Evolutionary conservation across 2,797 vertebrate species (phyloP), one percentile per base, ranked within the genome.

Genomic region (Pseudochaenichthys georgianus): DNA sequence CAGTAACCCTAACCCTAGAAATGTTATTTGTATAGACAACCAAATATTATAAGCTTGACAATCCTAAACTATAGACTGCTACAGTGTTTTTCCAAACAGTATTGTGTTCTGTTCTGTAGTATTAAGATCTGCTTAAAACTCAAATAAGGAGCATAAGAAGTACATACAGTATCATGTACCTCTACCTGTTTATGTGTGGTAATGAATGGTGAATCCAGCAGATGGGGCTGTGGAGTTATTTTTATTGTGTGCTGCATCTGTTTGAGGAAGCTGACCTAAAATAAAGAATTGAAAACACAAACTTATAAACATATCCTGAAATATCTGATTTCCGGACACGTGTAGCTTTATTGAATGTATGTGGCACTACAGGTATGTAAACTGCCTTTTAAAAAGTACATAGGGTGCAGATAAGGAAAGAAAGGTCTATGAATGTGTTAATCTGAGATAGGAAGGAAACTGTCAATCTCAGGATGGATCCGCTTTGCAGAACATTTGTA

Each of bases 191-290:
- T 1, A 57, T 2, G 19, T 61, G 43, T 48, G 50, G 70, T 71
- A 41, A 34, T 70, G 11, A 23, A 0, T 0, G 13, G 1, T 59
- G 3, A 4, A 2, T 76, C 91, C 93, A 93, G 86, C 75, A 93
- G 93, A 82, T 77, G 88, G 90, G 0, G 83, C 64, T 84, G 77
- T 76, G 72, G 86, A 54, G 61, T 63, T 64, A 19, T 38, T 1
- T 73, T 75, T 73, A 53, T 43, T 21, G 13, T 2, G 0, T 41
- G 5, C 5, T 31, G 9, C n/a, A 12, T 34, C 23, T 2, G 4
- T 57, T 11, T 47, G 38, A 47, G 7, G 7, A 57, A 55, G 13
- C n/a, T 15, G 4, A 2, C 2, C 50, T 10, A 23, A 52, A 17
- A 38, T 38, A 38, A 5, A 68, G 10, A 7, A n/a, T 10, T n/a